Base-by-base conservation (phyloP, 2,888 invertebrate genomes). In the Leptopilina myrica region DNA sequence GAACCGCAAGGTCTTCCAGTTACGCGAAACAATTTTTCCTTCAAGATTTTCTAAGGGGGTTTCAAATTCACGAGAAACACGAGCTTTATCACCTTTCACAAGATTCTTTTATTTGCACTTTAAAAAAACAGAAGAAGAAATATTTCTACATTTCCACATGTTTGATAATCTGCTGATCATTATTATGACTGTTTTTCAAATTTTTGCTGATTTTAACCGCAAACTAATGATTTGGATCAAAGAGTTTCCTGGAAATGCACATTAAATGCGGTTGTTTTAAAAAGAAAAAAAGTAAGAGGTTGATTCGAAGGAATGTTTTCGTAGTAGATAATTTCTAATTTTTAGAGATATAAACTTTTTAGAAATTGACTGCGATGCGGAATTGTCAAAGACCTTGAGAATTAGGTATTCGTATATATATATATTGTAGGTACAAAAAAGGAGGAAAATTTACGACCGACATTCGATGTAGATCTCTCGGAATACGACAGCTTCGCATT, bases 401-500 rank as follows among this genome's bases (percentile, higher is more conserved):
- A 73, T 73, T 73, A 73, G 56, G 56, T 73, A 33, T 73, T 56
- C 56, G 56, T 53, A 53, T n/a, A 53, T 53, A 20, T 56, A 56
- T 11, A 56, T 14, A 9, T 20, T 20, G 20, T 20, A 20, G 1
- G n/a, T n/a, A n/a, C n/a, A n/a, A 14, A 40, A 33, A 33, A 56
- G 49, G 2, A 56, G n/a, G 33, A n/a, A 56, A 6, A 73, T 73
- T 73, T 73, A 73, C 73, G 56, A 73, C 53, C 56, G 56, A 73
- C 73, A 73, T 73, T 73, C 33, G 73, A 73, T 73, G 73, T 73
- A 73, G 73, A 73, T 73, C 73, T 73, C 73, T 73, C 73, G 73
- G 73, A 73, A 73, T 73, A 77, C 67, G 77, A 77, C 65, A 67
- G 66, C 67, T 59, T 56, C 77, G 67, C 76, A 79, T 83, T 79